Evolutionary conservation across 2,888 invertebrate genomes (phyloP), one percentile per base, ranked within the genome.

Genomic region (Plebejus anna): DNA sequence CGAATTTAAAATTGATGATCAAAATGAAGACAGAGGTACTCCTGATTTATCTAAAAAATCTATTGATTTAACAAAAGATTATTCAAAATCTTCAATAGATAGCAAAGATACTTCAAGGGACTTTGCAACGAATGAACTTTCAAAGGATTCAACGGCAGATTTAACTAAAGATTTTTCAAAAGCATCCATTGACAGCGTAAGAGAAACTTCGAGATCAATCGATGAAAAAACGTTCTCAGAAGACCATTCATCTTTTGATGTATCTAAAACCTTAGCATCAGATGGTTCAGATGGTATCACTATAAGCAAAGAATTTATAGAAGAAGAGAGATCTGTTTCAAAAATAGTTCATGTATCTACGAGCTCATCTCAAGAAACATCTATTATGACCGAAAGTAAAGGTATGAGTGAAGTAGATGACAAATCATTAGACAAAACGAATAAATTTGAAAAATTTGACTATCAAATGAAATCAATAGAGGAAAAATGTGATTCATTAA

Each of bases 41-140:
- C 93, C 93, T 61, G 94, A 94, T 79, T 82, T 93, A n/a, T 94
- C 94, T 0, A 94, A 94, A 78, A 94, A 93, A 81, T 94, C 94
- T 0, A 83, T 93, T 51, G 94, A 93, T 79, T 81, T 94, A 78
- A 92, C 92, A 7, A 94, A 94, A 82, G 94, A 94, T 81, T 94
- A 92, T 79, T 94, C 94, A 1, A 94, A 94, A 81, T 94, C 94
- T 28, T 94, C 94, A 47, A 92, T 94, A 70, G 94, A 94, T 78
- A 94, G 94, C 81, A 94, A 94, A 85, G 94, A 94, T 79, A 94
- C 94, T 0, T 94, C 94, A 1, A 86, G 92, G 84, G 94, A 94
- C 83, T 93, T 94, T 84, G 92, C 94, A 16, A 93, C 94, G 16
- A 94, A 94, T 81, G 94, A 94, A 81, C 78, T 94, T 66, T 94